These are phyloP conservation scores for Monochamus saltuarius DNA, from an alignment of 1,140 invertebrate species.

Conservation along the genomic window DNA sequence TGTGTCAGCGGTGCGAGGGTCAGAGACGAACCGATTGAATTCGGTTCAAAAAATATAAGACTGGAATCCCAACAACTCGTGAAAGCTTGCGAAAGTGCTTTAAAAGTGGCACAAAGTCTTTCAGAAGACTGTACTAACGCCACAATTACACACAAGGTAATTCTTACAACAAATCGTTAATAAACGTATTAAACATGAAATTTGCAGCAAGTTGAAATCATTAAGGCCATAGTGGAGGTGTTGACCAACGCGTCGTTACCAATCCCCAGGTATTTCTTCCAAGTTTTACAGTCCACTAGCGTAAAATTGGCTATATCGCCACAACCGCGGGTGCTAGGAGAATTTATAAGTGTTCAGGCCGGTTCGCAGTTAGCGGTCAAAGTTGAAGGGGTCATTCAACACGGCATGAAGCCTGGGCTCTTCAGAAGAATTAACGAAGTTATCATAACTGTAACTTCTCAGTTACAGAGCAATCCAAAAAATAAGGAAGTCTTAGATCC, in stretches of 20 bases:
- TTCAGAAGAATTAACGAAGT: slow-evolving; percentile 72
- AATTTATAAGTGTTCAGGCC: slow-evolving; percentile 73
- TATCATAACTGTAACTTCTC: slow-evolving; percentile 68
- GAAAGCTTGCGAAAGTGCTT: slow-evolving; percentile 48
- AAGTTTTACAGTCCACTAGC: slow-evolving; percentile 79
- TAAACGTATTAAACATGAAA: not conserved
- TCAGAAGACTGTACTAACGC: slow-evolving; percentile 38
- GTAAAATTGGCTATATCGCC: slow-evolving; percentile 82
- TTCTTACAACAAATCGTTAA: slow-evolving; percentile 7
- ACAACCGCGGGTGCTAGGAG: slow-evolving; percentile 73
- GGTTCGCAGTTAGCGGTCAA: slow-evolving; percentile 80
- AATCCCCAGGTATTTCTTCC: slow-evolving; percentile 86
- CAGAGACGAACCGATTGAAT: slow-evolving; percentile 41
- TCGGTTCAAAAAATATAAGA: slow-evolving; percentile 39
- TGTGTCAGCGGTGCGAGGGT: slow-evolving; percentile 52
- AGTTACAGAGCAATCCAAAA: slow-evolving; percentile 53
- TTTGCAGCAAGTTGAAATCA: slow-evolving; percentile 69
- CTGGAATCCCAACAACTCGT: slow-evolving; percentile 51
- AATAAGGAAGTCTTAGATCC: slow-evolving; percentile 41
- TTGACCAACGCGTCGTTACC: slow-evolving; percentile 67
- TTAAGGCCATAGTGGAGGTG: slow-evolving; percentile 67
- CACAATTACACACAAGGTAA: slow-evolving; percentile 54
- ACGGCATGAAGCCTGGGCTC: slow-evolving; percentile 64
- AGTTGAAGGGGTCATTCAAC: slow-evolving; percentile 84
- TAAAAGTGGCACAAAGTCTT: slow-evolving; percentile 46